Percentiles rank a stretch among this genome's conserved stretches.
Conservation (phyloP, 2,113 vertebrate species). For the Anolis sagrei region DNA sequence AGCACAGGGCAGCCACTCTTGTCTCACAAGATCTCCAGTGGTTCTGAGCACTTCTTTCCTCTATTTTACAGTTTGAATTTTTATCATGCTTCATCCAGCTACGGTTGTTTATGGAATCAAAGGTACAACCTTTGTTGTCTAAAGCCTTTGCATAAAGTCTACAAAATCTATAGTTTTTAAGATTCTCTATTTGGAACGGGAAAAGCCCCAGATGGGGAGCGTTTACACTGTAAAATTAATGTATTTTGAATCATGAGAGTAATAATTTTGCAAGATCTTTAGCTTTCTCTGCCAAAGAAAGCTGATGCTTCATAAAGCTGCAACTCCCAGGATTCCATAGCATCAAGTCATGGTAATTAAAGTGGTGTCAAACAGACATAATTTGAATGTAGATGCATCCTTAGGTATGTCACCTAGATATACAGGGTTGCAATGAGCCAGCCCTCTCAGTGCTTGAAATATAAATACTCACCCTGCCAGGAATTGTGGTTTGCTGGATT, state of each 20-base stretch:
- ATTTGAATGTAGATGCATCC: too few species aligned
- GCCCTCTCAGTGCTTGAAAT: neutral
- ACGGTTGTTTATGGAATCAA: neutral
- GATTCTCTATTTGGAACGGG: neutral
- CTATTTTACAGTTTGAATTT: neutral
- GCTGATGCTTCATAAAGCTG: too few species aligned
- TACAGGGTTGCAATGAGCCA: neutral
- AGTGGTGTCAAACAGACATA: too few species aligned
- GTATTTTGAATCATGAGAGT: too few species aligned
- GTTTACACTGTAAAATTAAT: too few species aligned
- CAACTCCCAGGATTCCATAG: too few species aligned
- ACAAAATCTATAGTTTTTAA: neutral
- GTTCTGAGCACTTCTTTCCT: neutral
- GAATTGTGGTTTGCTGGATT: slow-evolving; percentile 18
- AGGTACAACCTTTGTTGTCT: neutral
- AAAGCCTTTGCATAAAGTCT: neutral
- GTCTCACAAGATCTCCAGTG: neutral
- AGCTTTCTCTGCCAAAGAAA: too few species aligned
- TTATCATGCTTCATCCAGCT: neutral
- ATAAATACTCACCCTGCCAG: neutral
- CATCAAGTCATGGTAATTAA: too few species aligned
- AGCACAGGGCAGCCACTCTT: neutral
- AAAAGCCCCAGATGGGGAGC: neutral
- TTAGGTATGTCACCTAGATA: neutral
- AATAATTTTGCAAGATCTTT: too few species aligned